Conservation (phyloP, 2,888 invertebrate genomes). For the Tubulanus polymorphus region DNA sequence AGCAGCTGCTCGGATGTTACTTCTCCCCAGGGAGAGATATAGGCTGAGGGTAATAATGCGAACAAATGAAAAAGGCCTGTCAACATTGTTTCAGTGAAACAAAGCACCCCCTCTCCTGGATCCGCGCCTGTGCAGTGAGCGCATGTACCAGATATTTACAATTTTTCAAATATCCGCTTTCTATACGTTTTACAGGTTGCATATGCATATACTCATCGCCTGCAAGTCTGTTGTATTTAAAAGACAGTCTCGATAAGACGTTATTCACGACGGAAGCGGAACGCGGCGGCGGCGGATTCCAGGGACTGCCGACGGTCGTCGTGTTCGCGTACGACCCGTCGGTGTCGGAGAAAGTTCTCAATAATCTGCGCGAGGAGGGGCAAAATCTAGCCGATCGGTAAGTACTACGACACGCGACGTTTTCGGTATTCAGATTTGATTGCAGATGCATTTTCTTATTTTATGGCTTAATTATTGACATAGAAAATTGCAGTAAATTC, state of each 20-base stretch:
- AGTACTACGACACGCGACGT: conserved; percentile 23
- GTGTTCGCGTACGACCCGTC: conserved; percentile 82
- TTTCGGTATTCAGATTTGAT: too few relatives aligned
- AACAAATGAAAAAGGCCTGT: too few relatives aligned
- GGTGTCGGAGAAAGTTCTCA: conserved; percentile 80
- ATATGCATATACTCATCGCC: conserved; percentile 74
- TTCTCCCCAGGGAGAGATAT: too few relatives aligned
- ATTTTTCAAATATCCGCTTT: neutral
- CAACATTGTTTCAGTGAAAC: too few relatives aligned
- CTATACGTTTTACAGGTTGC: conserved; percentile 48
- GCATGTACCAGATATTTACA: too few relatives aligned
- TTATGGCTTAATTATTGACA: too few relatives aligned
- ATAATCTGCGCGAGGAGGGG: conserved; percentile 81
- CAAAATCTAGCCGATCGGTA: conserved; percentile 84
- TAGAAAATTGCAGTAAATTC: too few relatives aligned
- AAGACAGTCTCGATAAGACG: conserved; percentile 86
- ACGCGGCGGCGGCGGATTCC: conserved; percentile 82
- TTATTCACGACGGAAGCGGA: conserved; percentile 83
- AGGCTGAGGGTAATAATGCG: too few relatives aligned
- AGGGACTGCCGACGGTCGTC: conserved; percentile 81
- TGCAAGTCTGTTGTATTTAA: conserved; percentile 85
- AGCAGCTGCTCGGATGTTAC: too few relatives aligned
- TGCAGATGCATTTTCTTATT: too few relatives aligned
- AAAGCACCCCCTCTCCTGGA: too few relatives aligned
- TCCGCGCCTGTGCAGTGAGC: too few relatives aligned